Conservation (phyloP, 2,113 vertebrate genomes). For the Oncorhynchus mykiss region DNA sequence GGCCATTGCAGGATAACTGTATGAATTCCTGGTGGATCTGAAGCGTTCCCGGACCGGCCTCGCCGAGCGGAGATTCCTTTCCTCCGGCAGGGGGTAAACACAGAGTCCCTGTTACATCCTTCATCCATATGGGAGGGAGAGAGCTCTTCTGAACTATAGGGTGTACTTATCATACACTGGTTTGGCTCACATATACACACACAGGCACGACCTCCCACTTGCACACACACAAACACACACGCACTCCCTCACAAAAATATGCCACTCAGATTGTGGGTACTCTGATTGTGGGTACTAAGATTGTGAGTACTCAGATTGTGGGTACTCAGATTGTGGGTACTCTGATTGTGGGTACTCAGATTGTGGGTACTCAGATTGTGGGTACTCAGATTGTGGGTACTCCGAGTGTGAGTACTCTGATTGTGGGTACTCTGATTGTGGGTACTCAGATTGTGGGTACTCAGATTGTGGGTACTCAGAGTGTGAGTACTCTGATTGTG, state of each 20-base stretch:
- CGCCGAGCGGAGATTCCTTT: constrained; percentile 32
- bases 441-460: too few species aligned
- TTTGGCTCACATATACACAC: background rate
- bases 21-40: constrained; percentile 44
- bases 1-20: constrained; percentile 39
- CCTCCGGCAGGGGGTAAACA: constrained; percentile 13
- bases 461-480: too few species aligned
- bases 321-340: too few species aligned
- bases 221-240: background rate
- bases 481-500: background rate
- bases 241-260: background rate
- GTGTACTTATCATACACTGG: background rate
- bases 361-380: too few species aligned
- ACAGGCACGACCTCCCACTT: background rate
- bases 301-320: too few species aligned
- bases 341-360: background rate
- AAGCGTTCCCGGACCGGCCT: constrained; percentile 5
- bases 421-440: too few species aligned
- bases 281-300: too few species aligned
- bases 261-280: too few species aligned
- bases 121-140: constrained; percentile 18
- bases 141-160: constrained; percentile 11
- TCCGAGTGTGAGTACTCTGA: background rate
- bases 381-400: too few species aligned
- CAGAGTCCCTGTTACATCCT: constrained; percentile 19